phyloP scores from a whole-genome alignment of 2,797 vertebrate species.

The Pangasius mekongensis region DNA sequence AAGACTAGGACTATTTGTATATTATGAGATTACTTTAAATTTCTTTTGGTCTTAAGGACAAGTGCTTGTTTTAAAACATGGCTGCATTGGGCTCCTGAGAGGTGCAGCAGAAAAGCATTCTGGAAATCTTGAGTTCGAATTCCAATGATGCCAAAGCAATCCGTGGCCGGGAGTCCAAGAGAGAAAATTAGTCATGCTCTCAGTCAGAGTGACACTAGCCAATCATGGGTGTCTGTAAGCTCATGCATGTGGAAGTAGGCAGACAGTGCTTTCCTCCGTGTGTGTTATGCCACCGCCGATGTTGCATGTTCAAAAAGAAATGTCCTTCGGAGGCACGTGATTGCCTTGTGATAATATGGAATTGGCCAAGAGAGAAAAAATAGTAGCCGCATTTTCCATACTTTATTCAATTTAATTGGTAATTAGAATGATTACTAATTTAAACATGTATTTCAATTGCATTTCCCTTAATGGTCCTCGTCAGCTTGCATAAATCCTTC shows the following conservation, averaged over 20 bases:
- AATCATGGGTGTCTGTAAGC: too few relatives aligned
- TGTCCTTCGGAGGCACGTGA: not conserved
- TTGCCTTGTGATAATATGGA: not conserved
- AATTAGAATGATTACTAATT: too few relatives aligned
- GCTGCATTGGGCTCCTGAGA: not conserved
- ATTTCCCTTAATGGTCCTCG: not conserved
- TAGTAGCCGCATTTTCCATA: too few relatives aligned
- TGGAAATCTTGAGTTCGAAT: not conserved
- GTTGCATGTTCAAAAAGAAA: not conserved
- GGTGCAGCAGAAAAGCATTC: not conserved
- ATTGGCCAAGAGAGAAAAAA: not conserved
- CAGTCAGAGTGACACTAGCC: too few relatives aligned
- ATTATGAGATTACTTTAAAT: too few relatives aligned
- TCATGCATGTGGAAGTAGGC: too few relatives aligned
- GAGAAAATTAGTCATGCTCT: too few relatives aligned
- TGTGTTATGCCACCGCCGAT: not conserved
- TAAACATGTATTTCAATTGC: not conserved
- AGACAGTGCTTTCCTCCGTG: too few relatives aligned
- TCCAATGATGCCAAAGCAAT: too few relatives aligned
- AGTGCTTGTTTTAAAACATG: not conserved
- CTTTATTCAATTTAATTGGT: too few relatives aligned
- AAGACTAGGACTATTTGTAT: not conserved
- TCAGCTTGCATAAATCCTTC: not conserved
- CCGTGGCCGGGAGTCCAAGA: too few relatives aligned
- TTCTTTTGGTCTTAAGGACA: not conserved